phyloP scores from a whole-genome alignment of 1,140 invertebrate species.

The Macrotrachela quadricornifera region DNA sequence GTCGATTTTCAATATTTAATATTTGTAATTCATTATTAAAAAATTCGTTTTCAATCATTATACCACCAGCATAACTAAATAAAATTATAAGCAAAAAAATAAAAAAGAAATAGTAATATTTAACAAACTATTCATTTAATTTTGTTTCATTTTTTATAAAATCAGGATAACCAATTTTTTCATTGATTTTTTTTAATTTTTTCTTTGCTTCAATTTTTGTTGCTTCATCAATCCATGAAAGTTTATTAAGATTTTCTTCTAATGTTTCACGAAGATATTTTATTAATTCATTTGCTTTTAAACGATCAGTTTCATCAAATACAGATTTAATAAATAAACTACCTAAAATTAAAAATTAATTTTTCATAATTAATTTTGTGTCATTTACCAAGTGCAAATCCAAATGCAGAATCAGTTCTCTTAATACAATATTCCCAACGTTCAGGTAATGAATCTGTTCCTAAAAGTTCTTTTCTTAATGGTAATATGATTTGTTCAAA shows the following conservation, averaged over 20 bases:
- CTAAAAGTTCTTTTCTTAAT: too few relatives aligned
- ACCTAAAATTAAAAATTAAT: too few relatives aligned
- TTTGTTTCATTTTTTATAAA: constrained; percentile 49
- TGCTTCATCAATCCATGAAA: constrained; percentile 57
- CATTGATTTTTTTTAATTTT: constrained; percentile 51
- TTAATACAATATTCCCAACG: constrained; percentile 6
- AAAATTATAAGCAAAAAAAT: too few relatives aligned
- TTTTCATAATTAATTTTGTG: too few relatives aligned
- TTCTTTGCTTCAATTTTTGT: constrained; percentile 52
- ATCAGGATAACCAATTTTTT: constrained; percentile 70
- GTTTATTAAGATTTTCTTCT: constrained; percentile 44
- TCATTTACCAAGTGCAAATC: background rate
- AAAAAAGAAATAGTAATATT: too few relatives aligned
- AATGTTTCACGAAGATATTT: constrained; percentile 56
- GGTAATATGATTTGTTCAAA: too few relatives aligned
- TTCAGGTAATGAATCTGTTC: background rate
- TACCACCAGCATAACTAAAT: constrained; percentile 12
- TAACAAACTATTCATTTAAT: constrained; percentile 31
- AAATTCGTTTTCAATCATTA: constrained; percentile 47
- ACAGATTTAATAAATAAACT: too few relatives aligned
- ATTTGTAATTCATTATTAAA: constrained; percentile 65
- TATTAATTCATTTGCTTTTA: constrained; percentile 60
- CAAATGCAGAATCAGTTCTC: constrained; percentile 5
- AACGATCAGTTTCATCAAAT: too few relatives aligned
- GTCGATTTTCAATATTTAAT: background rate